Evolutionary conservation across 1,140 invertebrate species (phyloP), one percentile per base, ranked within the genome.

Genomic region (Drosophila bifasciata): DNA sequence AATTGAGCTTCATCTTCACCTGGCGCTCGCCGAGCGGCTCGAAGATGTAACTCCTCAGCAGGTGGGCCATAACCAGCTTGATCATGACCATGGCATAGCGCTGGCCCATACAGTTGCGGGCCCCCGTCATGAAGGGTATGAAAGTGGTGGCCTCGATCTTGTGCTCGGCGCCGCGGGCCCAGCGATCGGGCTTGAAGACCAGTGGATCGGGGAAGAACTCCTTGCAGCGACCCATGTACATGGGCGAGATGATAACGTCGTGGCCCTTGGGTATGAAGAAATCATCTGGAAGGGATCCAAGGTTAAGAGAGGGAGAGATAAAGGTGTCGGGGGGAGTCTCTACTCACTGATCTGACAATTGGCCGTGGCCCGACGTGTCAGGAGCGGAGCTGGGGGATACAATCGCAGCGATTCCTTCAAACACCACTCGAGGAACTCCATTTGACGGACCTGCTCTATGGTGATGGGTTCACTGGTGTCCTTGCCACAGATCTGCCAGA

Each of bases 371-470:
- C 61, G 61, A 13, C 96, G 93, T 8, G 94, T 95, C 61, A 96
- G 95, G 8, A 96, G 81, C 0, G 96, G 96, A 25, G 97, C 96
- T 58, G 96, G 96, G 64, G 97, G 97, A 83, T 95, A 97, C 92
- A 97, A 92, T 17, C 96, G 93, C 2, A 97, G 92, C 0, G 95
- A 93, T 80, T 94, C 93, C 83, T 94, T 95, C 0, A 95, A 90
- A 9, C 93, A 93, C 53, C 91, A 89, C 59, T 95, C 95, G 11
- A 95, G 70, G 75, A 94, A 95, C 25, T 92, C 92, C 91, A 95
- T 90, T 25, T 93, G 67, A 5, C 91, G 72, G 3, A 95, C 50
- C 39, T 94, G 93, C 15, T 94, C 92, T 55, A 92, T 92, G 9
- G 92, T 93, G 0, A 92, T 90, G 36, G 92, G 64, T 7, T 83